Evolutionary conservation across 2,113 vertebrate genomes (phyloP), one percentile per base, ranked within the genome.

Genomic region (Sclerurus mexicanus): DNA sequence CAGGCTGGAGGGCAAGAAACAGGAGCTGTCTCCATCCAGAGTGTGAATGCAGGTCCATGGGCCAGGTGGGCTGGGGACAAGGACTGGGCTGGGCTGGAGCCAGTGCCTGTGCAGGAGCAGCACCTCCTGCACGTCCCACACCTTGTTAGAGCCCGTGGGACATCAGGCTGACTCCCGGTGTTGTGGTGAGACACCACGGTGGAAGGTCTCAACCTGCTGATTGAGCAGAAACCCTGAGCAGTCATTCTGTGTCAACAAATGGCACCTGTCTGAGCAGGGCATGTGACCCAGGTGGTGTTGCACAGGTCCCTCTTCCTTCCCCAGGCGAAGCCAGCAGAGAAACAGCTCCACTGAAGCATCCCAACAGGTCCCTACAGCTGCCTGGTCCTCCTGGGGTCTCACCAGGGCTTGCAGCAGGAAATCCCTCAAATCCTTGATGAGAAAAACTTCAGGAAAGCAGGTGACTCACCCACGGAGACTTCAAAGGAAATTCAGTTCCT

Each of bases 401-500:
- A 63, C 18, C 53, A 71, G 21, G 42, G 23, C 42, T 75, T 24
- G n/a, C 63, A 19, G 10, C 50, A 8, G 66, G 74, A 85, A 75
- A 42, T 6, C 31, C 66, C 80, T 46, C 64, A 22, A n/a, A 35
- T 12, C 35, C 31, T 46, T 12, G 1, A 13, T 12, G 35, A 64
- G 50, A 84, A 7, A 37, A 71, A 46, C 69, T 27, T 6, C 35
- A 1, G 16, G 68, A 52, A 73, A 67, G 60, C 86, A 78, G 62
- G n/a, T 53, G 87, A 85, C 37, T 58, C 52, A 25, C 39, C 19
- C 58, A 37, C n/a, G 58, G 56, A 39, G 76, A 77, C 93, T 95
- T 95, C 94, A 95, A 94, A 96, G 62, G 93, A 42, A 94, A 68
- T 24, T 33, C 18, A 60, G 0, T 27, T 89, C 93, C 87, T 22